Evolutionary conservation across 1,140 invertebrate species (phyloP), one percentile per base, ranked within the genome.

Genomic region (Diachasma alloeum): DNA sequence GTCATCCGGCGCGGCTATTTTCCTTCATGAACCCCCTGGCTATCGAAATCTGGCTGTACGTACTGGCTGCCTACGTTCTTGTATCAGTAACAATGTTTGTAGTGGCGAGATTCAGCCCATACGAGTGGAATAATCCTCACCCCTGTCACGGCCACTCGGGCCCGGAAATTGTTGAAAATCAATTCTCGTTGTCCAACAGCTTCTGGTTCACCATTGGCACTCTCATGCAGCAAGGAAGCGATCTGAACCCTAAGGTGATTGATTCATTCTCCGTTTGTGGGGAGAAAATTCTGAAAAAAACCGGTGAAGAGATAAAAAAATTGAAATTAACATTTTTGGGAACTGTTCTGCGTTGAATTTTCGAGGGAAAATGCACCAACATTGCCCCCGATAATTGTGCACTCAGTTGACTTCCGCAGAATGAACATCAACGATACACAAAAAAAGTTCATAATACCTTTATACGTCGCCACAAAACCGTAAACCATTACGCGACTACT

Each of bases 1-100:
- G 92, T 77, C 94, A 94, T 76, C 93, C 93, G 59, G 94, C 95
- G 0, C 91, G 93, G 17, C 89, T 97, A 0, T 97, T 97, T 86
- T 96, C 95, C 4, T 97, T 97, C 87, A 93, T 97, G 90, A 94
- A 95, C 81, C 96, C 96, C 0, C 90, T 97, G 76, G 96, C 96
- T 0, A 92, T 94, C 68, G 94, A 96, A 83, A 96, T 97, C 75
- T 95, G 95, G 95, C 87, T 95, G 24, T 95, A 94, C 86, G 93
- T 95, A 67, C 86, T 96, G 9, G 93, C 93, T 0, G 94, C 94
- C 39, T 96, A 96, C 86, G 89, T 95, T 11, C 89, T 95, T 22
- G 95, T 96, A 22, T 95, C 94, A 1, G 91, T 96, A 76, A 95
- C 94, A 17, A 95, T 97, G 91, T 97, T 96, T 88, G 91, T 96